These are phyloP conservation scores for Xanthorhoe spadicearia DNA, from an alignment of 2,888 invertebrate species.

Conservation along the genomic window DNA sequence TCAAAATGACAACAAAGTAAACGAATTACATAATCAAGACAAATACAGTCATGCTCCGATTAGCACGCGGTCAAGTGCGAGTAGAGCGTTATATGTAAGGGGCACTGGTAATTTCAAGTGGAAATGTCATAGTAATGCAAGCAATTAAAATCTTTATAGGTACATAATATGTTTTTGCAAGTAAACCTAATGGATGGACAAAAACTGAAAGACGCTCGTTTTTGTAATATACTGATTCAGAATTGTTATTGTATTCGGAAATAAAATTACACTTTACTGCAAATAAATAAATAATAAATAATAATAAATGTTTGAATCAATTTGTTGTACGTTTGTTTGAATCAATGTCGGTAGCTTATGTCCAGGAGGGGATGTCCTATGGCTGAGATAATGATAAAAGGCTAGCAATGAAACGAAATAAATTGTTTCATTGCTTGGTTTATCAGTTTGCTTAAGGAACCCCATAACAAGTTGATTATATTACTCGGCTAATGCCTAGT, in stretches of 20 bases:
- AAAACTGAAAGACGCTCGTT: not conserved
- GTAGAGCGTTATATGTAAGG: not conserved
- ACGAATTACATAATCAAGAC: conserved; percentile 21
- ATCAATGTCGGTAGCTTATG: no score
- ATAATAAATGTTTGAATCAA: no score
- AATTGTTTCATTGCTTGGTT: not conserved
- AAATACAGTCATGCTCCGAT: conserved; percentile 28
- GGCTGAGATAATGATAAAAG: no score
- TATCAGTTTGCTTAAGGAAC: conserved; percentile 1
- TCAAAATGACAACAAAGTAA: conserved; percentile 2
- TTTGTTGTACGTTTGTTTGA: no score
- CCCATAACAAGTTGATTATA: conserved; percentile 16
- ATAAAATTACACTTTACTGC: no score
- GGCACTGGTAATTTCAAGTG: not conserved
- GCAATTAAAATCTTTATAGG: no score
- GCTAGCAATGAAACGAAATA: no score
- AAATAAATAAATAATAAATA: no score
- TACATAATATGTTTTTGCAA: not conserved
- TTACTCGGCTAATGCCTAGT: conserved; percentile 5
- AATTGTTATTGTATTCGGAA: not conserved
- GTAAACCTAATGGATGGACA: not conserved
- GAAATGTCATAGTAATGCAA: no score
- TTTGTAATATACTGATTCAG: not conserved
- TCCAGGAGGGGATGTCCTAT: no score
- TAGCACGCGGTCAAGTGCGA: conserved; percentile 25